Evolutionary conservation across 2,113 vertebrate genomes (phyloP).

Genomic region (Halichoerus grypus): DNA sequence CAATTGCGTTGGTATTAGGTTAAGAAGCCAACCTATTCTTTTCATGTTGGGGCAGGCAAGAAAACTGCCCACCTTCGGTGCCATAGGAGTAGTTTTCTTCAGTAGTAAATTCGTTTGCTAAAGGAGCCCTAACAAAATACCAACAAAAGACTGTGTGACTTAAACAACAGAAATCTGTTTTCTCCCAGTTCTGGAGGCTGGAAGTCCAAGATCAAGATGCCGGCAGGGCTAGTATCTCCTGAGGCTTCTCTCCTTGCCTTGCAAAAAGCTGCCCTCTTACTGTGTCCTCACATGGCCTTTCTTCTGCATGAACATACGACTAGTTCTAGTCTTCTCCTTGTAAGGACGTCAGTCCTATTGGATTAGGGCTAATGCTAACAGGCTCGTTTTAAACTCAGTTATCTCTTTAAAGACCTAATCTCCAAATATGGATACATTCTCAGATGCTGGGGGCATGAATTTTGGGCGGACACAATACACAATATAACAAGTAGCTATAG

Average conservation of each 20-base stretch:
- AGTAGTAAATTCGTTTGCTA: neutral
- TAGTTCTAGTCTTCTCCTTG: neutral
- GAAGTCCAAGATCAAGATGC: neutral
- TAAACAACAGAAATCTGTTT: neutral
- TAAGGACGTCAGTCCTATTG: neutral
- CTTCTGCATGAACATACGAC: rapidly evolving
- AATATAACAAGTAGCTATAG: neutral
- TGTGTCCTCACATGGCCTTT: neutral
- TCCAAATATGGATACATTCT: neutral
- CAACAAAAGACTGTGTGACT: neutral
- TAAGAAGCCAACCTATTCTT: neutral
- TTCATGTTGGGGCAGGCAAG: neutral
- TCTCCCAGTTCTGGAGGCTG: neutral
- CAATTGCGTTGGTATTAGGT: neutral
- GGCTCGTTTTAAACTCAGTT: neutral
- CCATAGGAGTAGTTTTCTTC: neutral
- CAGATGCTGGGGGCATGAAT: neutral
- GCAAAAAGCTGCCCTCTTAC: neutral
- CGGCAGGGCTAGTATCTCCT: neutral
- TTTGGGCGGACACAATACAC: neutral
- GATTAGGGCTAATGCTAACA: neutral
- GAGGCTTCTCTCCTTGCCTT: neutral
- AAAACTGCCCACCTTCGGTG: neutral
- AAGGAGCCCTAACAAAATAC: neutral
- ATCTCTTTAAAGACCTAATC: neutral